phyloP scores from a whole-genome alignment of 2,113 vertebrate genomes.

The Hemichromis elongatus region DNA sequence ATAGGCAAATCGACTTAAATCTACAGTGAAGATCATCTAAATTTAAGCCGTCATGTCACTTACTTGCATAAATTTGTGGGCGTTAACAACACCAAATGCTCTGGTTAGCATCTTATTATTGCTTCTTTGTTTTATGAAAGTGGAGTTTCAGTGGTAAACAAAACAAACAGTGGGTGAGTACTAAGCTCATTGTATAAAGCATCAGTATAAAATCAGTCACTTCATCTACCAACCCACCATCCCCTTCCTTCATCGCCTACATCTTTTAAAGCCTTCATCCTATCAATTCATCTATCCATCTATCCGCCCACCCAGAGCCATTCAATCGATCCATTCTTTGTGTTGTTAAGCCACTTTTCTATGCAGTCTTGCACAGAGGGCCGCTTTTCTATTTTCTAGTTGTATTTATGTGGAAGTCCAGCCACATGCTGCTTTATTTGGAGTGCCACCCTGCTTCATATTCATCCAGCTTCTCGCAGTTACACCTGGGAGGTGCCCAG shows the following conservation, averaged over 20 bases:
- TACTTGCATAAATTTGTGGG: not conserved
- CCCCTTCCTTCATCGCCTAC: slow-evolving; percentile 19
- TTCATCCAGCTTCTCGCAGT: not conserved
- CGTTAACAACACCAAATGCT: not conserved
- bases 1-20: not conserved
- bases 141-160: slow-evolving; percentile 10
- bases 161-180: slow-evolving; percentile 20
- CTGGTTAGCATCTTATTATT: not conserved
- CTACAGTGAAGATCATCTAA: not conserved
- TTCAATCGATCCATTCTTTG: not conserved
- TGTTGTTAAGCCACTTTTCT: not conserved
- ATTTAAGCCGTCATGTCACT: not conserved
- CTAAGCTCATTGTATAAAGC: slow-evolving; percentile 36
- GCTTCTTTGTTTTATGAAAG: slow-evolving; percentile 2
- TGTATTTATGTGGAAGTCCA: not conserved
- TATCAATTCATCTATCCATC: slow-evolving; percentile 13
- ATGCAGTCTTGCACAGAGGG: not conserved
- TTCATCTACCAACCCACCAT: slow-evolving; percentile 13
- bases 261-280: slow-evolving; percentile 31
- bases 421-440: not conserved
- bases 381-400: not conserved
- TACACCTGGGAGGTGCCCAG: slow-evolving; percentile 33
- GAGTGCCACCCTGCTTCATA: slow-evolving; percentile 7
- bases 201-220: slow-evolving; percentile 32
- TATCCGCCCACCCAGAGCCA: slow-evolving; percentile 7